These are phyloP conservation scores for Encarsia formosa DNA, from an alignment of 2,888 invertebrate species.

Conservation along the genomic window DNA sequence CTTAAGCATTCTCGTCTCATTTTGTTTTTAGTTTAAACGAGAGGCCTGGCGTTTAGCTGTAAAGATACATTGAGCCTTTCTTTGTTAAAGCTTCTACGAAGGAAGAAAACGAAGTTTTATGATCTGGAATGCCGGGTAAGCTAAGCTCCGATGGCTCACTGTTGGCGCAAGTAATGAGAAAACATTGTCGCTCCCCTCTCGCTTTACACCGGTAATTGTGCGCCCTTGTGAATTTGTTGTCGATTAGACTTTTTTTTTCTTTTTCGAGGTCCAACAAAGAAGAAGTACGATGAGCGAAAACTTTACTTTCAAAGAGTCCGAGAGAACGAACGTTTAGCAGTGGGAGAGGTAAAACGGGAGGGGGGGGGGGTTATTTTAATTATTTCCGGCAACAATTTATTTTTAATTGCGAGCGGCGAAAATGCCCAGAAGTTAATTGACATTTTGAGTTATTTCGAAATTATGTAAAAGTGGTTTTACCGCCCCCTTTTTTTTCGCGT, in stretches of 20 bases:
- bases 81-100: too few relatives aligned
- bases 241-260: conserved; percentile 10
- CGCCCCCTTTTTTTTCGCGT: too few relatives aligned
- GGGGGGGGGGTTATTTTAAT: conserved; percentile 12
- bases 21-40: too few relatives aligned
- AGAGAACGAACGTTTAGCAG: conserved; percentile 7
- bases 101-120: conserved; percentile 11
- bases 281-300: neutral
- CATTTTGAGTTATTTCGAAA: too few relatives aligned
- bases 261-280: neutral
- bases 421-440: too few relatives aligned
- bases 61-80: too few relatives aligned
- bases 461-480: too few relatives aligned
- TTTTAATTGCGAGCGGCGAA: conserved; percentile 2
- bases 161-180: conserved; percentile 19
- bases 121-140: conserved; percentile 9
- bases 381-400: neutral
- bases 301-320: neutral
- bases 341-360: too few relatives aligned
- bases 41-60: too few relatives aligned
- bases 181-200: conserved; percentile 20
- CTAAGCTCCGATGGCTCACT: conserved; percentile 1
- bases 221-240: conserved; percentile 17
- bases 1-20: too few relatives aligned
- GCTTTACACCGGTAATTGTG: conserved; percentile 18